Conservation (phyloP, 2,113 vertebrate species). For the Rynchops niger region DNA sequence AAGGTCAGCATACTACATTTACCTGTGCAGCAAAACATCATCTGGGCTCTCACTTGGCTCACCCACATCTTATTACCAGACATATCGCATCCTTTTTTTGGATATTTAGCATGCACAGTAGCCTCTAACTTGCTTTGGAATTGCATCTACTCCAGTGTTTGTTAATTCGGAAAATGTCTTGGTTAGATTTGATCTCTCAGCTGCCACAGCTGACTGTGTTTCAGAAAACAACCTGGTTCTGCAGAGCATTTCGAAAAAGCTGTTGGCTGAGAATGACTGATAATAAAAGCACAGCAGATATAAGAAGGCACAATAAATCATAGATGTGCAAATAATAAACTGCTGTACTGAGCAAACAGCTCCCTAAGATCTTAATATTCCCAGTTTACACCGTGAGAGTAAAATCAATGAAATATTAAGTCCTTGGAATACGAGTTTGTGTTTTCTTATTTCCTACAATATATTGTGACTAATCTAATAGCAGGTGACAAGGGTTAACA, state of each 20-base stretch:
- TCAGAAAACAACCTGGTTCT: neutral
- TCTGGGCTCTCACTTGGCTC: neutral
- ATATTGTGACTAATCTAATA: neutral
- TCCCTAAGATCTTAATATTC: neutral
- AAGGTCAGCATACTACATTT: neutral
- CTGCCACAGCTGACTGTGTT: neutral
- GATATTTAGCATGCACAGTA: neutral
- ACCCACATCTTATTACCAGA: neutral
- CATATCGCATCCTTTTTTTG: neutral
- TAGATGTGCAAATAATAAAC: constrained; percentile 12
- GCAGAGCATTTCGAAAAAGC: neutral
- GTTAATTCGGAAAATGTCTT: neutral
- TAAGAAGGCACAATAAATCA: neutral
- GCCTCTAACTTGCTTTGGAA: neutral
- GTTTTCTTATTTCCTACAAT: neutral
- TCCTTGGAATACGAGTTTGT: neutral
- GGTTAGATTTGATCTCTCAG: neutral
- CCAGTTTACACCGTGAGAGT: neutral
- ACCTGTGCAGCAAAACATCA: neutral
- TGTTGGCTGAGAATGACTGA: neutral
- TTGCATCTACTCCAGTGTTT: neutral
- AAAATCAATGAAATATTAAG: constrained; percentile 9
- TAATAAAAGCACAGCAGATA: neutral
- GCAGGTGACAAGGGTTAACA: neutral
- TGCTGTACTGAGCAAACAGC: neutral